Evolutionary conservation across 2,797 vertebrate genomes (phyloP), one percentile per base, ranked within the genome.

Genomic region (Hyperoplus immaculatus): DNA sequence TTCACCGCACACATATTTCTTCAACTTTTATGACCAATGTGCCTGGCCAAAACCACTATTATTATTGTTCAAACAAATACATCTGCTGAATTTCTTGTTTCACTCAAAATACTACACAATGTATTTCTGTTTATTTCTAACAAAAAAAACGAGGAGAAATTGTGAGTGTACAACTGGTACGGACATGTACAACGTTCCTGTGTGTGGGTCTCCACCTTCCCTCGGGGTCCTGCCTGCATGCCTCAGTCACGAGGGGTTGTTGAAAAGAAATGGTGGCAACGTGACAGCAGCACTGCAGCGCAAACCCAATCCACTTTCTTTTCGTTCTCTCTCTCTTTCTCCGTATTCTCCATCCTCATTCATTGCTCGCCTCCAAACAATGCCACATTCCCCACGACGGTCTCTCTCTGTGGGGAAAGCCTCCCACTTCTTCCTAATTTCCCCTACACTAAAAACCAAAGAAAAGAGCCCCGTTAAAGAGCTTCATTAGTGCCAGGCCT

Each of bases 391-490:
- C 95, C 94, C 95, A 85, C 66, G 75, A 84, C 85, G 77, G 78
- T 81, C 75, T 80, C 84, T 87, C 93, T 92, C 94, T 93, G 92
- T 80, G 84, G 95, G 93, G 94, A 94, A 29, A 86, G 84, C 81
- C 85, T 64, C 88, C 91, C 86, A 83, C 78, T 76, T 86, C 79
- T 64, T 94, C 91, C 92, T 95, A 94, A 95, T 96, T 95, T 95
- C 72, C 29, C 91, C 93, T 94, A 91, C 90, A 95, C 94, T 93
- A 91, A 92, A 93, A 95, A 29, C 29, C 29, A 29, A 91, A 93
- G 92, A 87, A 95, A 94, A 92, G 92, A 94, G 85, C 86, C 85
- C 90, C 69, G 89, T 94, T 95, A 94, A 95, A 93, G 91, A 94
- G 89, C 88, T 88, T 91, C 93, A 95, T 94, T 95, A 95, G 93